Conservation (phyloP, 2,888 invertebrate species). For the Bembecia ichneumoniformis region DNA sequence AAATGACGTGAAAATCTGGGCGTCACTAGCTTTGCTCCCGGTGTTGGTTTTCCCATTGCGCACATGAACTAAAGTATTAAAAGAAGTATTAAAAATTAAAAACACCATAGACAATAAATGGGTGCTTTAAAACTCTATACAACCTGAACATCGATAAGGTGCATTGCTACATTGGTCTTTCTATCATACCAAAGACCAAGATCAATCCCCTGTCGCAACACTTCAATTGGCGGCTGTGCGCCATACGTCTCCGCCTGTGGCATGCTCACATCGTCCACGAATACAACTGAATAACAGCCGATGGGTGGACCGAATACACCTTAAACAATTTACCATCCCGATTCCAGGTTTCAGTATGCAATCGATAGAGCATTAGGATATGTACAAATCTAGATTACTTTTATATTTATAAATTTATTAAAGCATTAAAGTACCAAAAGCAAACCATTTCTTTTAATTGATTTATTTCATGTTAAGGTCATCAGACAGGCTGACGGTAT, state of each 20-base stretch:
- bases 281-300: slow-evolving; percentile 89
- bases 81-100: neutral
- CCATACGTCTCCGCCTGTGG: slow-evolving; percentile 91
- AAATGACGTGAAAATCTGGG: slow-evolving; percentile 91
- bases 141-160: slow-evolving; percentile 88
- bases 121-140: neutral
- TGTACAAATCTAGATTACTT: too few species aligned
- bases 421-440: too few species aligned
- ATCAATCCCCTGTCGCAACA: slow-evolving; percentile 91
- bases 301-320: slow-evolving; percentile 94
- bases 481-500: too few species aligned
- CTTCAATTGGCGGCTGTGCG: slow-evolving; percentile 94
- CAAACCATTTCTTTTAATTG: too few species aligned
- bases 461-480: too few species aligned
- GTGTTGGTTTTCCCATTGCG: slow-evolving; percentile 86
- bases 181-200: slow-evolving; percentile 92
- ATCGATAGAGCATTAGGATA: too few species aligned
- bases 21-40: slow-evolving; percentile 87
- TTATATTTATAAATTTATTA: too few species aligned
- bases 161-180: slow-evolving; percentile 83
- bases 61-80: slow-evolving; percentile 78
- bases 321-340: too few species aligned
- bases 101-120: too few species aligned
- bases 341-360: too few species aligned
- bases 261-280: slow-evolving; percentile 98